Base-by-base conservation (phyloP, 2,888 invertebrate species). In the Protonemura montana region DNA sequence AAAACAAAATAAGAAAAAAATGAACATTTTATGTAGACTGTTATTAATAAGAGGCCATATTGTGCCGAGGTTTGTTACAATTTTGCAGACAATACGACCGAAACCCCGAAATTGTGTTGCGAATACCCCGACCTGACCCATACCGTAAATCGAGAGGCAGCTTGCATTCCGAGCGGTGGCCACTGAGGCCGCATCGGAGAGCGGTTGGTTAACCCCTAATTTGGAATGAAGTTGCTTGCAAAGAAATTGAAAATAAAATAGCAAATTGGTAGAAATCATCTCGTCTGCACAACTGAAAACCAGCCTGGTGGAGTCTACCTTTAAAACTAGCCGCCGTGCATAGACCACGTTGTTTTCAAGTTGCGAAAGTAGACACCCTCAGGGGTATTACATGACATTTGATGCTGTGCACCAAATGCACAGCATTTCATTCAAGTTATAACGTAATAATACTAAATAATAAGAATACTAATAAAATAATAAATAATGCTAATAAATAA, bases 61-160 rank as follows among this genome's bases (percentile, higher is more conserved):
- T 86, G 86, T 83, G 85, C 81, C 87, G 87, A 87, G 86, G 87
- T 87, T 87, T 87, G 87, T 87, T 87, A 87, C 87, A 87, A 87
- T 87, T 87, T 87, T 87, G 87, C 87, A 87, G 87, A 87, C 87
- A 87, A 87, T 87, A 87, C 87, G 82, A 86, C 85, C 86, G 76
- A 82, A 84, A 13, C 82, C 82, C 28, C 81, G 59, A 84, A 13
- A 84, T 84, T 84, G 84, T 59, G 84, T 84, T 84, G 84, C 76
- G 28, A 84, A 59, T 16, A 59, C 59, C 59, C 59, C 13, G 59
- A 10, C 59, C 59, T 21, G 59, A 10, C 59, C 59, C 59, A 21
- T 81, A 30, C 81, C 81, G 30, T 81, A 6, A 35, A 35, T 35
- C 35, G 35, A 35, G 35, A 6, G 35, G 35, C 30, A 30, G 28